Conservation (phyloP, 2,888 invertebrate species). For the Podabrus alpinus region DNA sequence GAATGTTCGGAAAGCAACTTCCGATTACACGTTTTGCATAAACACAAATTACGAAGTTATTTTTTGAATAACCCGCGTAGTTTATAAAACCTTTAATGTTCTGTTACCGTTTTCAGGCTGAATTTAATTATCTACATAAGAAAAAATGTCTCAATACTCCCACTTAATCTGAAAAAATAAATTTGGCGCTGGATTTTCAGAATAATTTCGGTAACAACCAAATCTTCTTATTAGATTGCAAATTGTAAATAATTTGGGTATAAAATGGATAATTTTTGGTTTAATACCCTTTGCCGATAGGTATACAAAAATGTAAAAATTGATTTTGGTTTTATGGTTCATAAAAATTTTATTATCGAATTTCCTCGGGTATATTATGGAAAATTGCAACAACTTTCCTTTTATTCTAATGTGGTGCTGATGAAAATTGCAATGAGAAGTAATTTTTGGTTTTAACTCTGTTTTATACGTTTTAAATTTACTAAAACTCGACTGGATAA, state of each 20-base stretch:
- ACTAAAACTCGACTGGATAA: neutral
- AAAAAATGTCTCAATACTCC: neutral
- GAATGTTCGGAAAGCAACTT: neutral
- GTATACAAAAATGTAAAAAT: neutral
- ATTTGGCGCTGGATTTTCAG: neutral
- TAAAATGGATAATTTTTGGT: neutral
- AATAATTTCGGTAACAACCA: neutral
- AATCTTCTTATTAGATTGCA: neutral
- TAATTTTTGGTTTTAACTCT: neutral
- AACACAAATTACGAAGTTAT: neutral
- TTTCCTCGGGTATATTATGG: neutral
- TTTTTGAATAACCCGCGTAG: neutral
- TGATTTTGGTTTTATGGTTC: neutral
- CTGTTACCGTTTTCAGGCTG: neutral
- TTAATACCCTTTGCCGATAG: neutral
- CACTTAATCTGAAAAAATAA: neutral
- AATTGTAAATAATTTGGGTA: neutral
- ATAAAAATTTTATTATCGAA: neutral
- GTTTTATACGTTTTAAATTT: no score
- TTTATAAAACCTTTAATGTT: neutral
- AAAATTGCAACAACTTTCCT: neutral
- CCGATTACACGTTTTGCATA: neutral
- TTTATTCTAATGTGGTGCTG: neutral
- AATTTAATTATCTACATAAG: neutral
- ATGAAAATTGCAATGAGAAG: neutral